A percentile compares a stretch with the other conserved stretches of the same genome.
phyloP scores from a whole-genome alignment of 2,113 vertebrate species.

The Pimephales promelas region DNA sequence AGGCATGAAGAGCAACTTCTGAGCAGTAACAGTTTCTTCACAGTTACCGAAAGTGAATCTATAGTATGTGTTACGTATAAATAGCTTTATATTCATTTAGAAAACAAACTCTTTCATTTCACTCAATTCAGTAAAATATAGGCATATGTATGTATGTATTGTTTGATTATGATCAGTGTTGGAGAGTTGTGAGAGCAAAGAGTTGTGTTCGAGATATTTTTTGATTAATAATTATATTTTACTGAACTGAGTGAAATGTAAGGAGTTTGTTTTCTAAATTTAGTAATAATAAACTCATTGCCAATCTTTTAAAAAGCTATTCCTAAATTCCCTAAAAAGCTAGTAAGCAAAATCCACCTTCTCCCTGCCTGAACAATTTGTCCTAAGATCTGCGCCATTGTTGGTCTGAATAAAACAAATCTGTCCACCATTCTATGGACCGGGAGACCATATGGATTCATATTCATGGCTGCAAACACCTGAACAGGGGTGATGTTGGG shows the following conservation, averaged over 20 bases:
- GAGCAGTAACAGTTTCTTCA: background rate
- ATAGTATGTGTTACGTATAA: no score
- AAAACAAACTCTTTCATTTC: no score
- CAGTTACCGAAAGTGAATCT: background rate
- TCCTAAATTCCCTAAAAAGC: background rate
- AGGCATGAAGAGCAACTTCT: background rate
- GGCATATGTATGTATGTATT: no score
- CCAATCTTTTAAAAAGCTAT: background rate
- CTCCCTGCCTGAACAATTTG: background rate
- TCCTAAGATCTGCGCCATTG: background rate
- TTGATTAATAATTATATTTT: no score
- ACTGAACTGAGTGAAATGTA: no score
- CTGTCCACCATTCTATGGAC: background rate
- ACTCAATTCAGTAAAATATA: no score
- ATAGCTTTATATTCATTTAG: no score
- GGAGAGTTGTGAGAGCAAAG: no score
- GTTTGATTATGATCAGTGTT: no score
- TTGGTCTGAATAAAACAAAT: background rate
- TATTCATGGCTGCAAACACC: background rate
- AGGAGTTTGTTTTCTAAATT: no score
- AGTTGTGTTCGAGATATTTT: no score
- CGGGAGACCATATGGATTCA: background rate
- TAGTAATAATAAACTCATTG: background rate
- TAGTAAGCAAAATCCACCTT: background rate
- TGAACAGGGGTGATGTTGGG: background rate